Evolutionary conservation across 2,888 invertebrate species (phyloP), one percentile per base, ranked within the genome.

Genomic region (Leptopterna dolabrata): DNA sequence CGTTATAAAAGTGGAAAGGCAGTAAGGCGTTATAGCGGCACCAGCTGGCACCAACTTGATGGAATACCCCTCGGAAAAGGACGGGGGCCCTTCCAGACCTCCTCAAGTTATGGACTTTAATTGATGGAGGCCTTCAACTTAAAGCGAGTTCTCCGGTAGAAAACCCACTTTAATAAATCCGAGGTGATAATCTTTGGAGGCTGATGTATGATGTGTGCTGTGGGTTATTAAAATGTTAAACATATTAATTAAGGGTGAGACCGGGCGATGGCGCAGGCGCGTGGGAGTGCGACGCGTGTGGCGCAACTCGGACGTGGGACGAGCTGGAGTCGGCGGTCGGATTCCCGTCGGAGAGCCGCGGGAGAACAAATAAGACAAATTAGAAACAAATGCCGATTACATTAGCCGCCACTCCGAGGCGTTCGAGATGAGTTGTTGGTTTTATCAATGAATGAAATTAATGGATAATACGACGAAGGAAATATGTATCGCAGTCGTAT

Each of bases 11-110:
- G 55, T 16, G 55, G 55, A n/a, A n/a, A n/a, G 43, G 11, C 55
- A 7, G 55, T 14, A 55, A 55, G 55, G 55, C 55, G 55, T 55
- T n/a, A 55, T 55, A 55, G n/a, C 7, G 55, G 55, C 55, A 55
- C 55, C 55, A 55, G 55, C 55, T 55, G 55, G 55, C 55, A 55
- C n/a, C 55, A 55, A 55, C 55, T 55, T 55, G 55, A 55, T 55
- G 55, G 55, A 55, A 55, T 55, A 55, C 55, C 55, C 19, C n/a
- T 16, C 16, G 55, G 19, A 55, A 55, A 55, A 55, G n/a, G 55
- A n/a, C n/a, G 55, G 19, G 7, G 19, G 19, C 55, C 55, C 55
- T 55, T 55, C n/a, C 55, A n/a, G n/a, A n/a, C n/a, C n/a, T n/a
- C n/a, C n/a, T n/a, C n/a, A n/a, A 55, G 19, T 55, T 55, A 55